Conservation (phyloP, 2,797 vertebrate species). For the Onychomys leucogaster region DNA sequence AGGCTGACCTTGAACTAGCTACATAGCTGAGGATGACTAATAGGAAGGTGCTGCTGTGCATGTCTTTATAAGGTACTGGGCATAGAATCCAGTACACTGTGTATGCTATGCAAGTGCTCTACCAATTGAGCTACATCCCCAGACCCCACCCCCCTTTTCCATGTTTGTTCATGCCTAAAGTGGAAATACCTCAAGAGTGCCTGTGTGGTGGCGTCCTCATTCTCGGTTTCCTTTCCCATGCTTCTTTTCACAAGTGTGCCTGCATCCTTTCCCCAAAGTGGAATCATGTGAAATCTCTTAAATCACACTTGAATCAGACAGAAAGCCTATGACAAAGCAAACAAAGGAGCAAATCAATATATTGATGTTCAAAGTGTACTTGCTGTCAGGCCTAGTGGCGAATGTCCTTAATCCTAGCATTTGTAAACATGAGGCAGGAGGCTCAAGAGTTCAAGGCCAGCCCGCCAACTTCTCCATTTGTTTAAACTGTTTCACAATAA, state of each 20-base stretch:
- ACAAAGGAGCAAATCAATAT: constrained; percentile 42
- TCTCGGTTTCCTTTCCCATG: not conserved
- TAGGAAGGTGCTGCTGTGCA: not conserved
- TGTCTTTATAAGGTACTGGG: not conserved
- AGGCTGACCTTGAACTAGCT: not conserved
- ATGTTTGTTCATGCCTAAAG: not conserved
- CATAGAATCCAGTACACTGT: not conserved
- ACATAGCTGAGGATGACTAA: not conserved
- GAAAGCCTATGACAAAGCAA: constrained; percentile 34
- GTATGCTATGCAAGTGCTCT: not conserved
- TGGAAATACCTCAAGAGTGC: constrained; percentile 1
- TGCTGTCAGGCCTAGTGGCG: not conserved
- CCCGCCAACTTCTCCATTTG: not conserved
- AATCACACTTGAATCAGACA: not conserved
- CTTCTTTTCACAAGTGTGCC: constrained; percentile 1
- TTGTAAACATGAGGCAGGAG: not conserved
- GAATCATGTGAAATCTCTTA: not conserved
- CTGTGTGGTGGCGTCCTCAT: not conserved
- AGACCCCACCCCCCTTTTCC: too few species aligned
- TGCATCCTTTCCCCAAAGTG: not conserved
- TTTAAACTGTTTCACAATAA: constrained; percentile 46
- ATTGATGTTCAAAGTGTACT: not conserved
- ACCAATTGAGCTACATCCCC: not conserved
- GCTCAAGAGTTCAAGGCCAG: not conserved
- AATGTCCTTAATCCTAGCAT: not conserved